Percentiles rank a stretch among this genome's conserved stretches.
Evolutionary conservation across 1,140 invertebrate species (phyloP).

Genomic region (Pentalonia nigronervosa): DNA sequence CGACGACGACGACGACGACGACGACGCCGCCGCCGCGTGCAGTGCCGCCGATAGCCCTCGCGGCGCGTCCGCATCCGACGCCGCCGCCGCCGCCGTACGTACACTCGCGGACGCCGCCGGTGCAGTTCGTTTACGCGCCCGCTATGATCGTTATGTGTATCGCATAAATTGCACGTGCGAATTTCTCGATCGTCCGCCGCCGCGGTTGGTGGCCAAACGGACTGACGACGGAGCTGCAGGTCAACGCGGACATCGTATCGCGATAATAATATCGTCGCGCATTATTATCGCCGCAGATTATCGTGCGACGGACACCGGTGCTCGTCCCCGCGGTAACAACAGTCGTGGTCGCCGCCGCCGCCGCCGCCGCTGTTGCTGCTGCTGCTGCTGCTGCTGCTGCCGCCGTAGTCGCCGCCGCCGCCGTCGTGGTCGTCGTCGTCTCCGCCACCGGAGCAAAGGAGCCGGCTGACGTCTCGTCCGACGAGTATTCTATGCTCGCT

Average conservation of each 20-base stretch:
- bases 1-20: background rate
- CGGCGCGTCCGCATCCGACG: background rate
- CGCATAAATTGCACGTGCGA: conserved; percentile 17
- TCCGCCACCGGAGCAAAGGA: background rate
- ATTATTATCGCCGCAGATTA: background rate
- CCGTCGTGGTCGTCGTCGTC: background rate
- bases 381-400: background rate
- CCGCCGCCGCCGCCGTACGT: background rate
- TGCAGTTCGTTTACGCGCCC: background rate
- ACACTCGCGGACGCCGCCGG: conserved; percentile 16
- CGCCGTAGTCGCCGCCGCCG: background rate
- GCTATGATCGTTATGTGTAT: conserved; percentile 2
- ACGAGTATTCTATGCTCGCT: conserved; percentile 29
- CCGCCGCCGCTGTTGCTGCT: background rate
- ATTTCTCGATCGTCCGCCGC: background rate
- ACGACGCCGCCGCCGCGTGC: background rate
- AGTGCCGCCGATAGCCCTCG: background rate
- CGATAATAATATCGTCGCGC: no score
- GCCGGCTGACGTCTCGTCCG: background rate
- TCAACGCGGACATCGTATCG: no score
- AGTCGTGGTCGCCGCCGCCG: background rate
- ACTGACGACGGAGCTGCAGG: background rate
- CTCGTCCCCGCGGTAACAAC: background rate
- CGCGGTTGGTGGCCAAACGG: background rate
- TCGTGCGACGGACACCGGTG: background rate